Evolutionary conservation across 2,888 invertebrate species (phyloP).

Genomic region (Acronicta alni): DNA sequence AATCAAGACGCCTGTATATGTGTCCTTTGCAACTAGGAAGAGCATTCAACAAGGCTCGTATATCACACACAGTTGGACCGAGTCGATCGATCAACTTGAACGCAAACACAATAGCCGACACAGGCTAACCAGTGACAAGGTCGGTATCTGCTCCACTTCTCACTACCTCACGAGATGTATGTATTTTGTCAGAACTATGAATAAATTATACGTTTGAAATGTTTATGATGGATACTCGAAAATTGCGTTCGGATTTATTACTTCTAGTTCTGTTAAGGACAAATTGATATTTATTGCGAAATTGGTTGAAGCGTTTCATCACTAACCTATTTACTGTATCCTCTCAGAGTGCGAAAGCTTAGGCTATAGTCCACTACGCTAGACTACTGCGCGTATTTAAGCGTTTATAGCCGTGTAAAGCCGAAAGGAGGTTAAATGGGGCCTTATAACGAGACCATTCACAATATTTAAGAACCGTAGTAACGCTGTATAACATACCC

Average conservation of each 20-base stretch:
- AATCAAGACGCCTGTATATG: constrained; percentile 15
- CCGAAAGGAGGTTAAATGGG: too few species aligned
- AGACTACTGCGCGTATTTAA: too few species aligned
- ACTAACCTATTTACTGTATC: too few species aligned
- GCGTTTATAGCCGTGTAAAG: too few species aligned
- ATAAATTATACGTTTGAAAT: constrained; percentile 36
- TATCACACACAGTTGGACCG: constrained; percentile 40
- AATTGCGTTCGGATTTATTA: constrained; percentile 22
- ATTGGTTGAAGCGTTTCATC: constrained; percentile 4
- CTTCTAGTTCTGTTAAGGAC: constrained; percentile 4
- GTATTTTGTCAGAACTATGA: constrained; percentile 37
- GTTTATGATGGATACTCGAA: constrained; percentile 27
- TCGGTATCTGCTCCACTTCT: constrained; percentile 57
- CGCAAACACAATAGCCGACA: constrained; percentile 48
- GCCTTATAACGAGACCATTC: too few species aligned
- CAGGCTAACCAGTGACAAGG: constrained; percentile 57
- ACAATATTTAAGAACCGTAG: too few species aligned
- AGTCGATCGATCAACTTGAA: constrained; percentile 59
- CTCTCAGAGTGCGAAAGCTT: too few species aligned
- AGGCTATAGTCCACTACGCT: too few species aligned
- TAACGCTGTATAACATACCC: too few species aligned
- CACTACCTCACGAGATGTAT: constrained; percentile 31
- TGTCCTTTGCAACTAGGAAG: constrained; percentile 53
- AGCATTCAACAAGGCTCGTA: constrained; percentile 36
- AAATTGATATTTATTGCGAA: constrained; percentile 21